Base-by-base conservation (phyloP, 2,888 invertebrate genomes). In the Eledone cirrhosa region DNA sequence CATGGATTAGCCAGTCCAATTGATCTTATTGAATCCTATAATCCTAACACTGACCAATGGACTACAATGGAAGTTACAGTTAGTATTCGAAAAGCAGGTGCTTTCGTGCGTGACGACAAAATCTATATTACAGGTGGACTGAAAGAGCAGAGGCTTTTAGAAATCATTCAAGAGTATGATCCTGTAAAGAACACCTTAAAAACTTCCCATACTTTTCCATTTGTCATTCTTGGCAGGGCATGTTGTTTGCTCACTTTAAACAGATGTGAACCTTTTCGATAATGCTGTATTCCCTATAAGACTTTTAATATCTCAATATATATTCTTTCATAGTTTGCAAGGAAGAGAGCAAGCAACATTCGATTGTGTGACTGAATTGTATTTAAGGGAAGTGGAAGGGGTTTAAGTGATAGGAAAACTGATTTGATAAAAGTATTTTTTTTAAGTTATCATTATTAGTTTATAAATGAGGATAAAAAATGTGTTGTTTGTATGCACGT, bases 51-150 rank as follows among this genome's bases (percentile, higher is more conserved):
- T 31, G 84, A 87, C 78, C 88, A 88, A 80, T 90, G 90, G 90
- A 87, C 87, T 13, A 63, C 86, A 14, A 88, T 88, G 80, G 83
- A 86, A 79, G 85, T 86, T 27, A 85, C 84, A 8, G 77, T 88
- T 33, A 89, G 88, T 79, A 89, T 90, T 76, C 85, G 89, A 4
- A 89, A 89, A 81, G 89, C 90, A 14, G 90, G 90, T 1, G 85
- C 87, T 8, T 86, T 87, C 80, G 85, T 87, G 16, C 76, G 88
- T 63, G 85, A 88, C 48, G 82, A 86, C 69, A 84, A 84, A 65
- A 86, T 90, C 48, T 89, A 87, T 82, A 87, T 90, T 76, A 88
- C 89, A n/a, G 90, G 90, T 1, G 90, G 90, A 27, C 88, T 89
- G 33, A 88, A 88, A 24, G 88, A 89, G 78, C 89, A 89, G 78